Evolutionary conservation across 92 coral and sea anemone species (phyloP).

Genomic region (Pocillopora grandis): DNA sequence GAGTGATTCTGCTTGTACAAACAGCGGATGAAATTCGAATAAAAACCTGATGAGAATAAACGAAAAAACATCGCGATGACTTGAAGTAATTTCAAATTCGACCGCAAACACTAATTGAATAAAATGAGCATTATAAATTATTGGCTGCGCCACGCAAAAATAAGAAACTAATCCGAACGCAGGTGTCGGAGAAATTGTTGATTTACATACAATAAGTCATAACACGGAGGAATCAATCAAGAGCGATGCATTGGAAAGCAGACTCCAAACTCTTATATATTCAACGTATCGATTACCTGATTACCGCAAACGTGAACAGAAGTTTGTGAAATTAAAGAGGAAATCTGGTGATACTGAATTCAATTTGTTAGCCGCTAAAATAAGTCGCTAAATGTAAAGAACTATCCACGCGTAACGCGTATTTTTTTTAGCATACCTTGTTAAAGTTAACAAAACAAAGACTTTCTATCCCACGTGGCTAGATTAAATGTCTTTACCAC

Average conservation of each 20-base stretch:
- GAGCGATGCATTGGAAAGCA: not conserved
- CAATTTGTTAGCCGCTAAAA: not conserved
- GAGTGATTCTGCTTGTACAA: not conserved
- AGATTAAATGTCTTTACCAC: conserved; percentile 36
- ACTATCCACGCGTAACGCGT: not conserved
- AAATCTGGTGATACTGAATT: not conserved
- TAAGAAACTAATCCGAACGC: not conserved
- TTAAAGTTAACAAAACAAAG: conserved; percentile 26
- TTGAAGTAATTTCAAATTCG: not conserved
- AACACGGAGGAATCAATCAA: conserved; percentile 1
- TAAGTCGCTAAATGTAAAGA: not conserved
- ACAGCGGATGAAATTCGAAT: not conserved
- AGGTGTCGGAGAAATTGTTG: conserved; percentile 23
- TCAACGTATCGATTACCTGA: conserved; percentile 25
- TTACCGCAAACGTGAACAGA: not conserved
- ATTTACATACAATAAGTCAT: conserved; percentile 31
- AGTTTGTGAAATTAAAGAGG: not conserved
- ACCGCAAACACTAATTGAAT: not conserved
- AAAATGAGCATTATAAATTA: not conserved
- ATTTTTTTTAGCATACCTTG: conserved; percentile 1
- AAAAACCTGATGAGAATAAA: not conserved
- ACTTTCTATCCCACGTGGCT: conserved; percentile 39
- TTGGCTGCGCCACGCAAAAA: not conserved
- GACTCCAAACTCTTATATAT: not conserved
- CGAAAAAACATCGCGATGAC: not conserved